Evolutionary conservation across 2,888 invertebrate species (phyloP).

Genomic region (Liodrosophila aerea): DNA sequence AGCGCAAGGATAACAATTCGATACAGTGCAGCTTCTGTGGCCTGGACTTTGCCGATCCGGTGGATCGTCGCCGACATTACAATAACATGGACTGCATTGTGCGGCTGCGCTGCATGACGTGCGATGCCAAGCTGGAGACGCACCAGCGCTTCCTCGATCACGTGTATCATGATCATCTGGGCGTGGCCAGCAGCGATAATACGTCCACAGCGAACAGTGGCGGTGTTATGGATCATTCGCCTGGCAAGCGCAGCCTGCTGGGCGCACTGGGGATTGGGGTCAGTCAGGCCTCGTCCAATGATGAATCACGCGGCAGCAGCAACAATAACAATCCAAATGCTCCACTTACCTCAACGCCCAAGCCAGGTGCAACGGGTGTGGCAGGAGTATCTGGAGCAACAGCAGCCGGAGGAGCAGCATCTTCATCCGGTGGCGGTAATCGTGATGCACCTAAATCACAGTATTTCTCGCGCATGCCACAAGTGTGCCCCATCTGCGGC

Average conservation of each 20-base stretch:
- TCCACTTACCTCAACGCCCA: conserved; percentile 53
- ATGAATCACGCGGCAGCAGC: conserved; percentile 71
- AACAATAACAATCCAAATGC: conserved; percentile 27
- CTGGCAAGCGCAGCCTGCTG: conserved; percentile 62
- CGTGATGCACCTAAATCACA: conserved; percentile 75
- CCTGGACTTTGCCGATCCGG: conserved; percentile 81
- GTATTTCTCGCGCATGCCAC: conserved; percentile 81
- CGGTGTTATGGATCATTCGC: conserved; percentile 57
- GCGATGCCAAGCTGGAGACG: conserved; percentile 81
- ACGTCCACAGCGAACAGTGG: conserved; percentile 45
- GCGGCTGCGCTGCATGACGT: conserved; percentile 81
- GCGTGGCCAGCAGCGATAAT: conserved; percentile 60
- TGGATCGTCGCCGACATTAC: conserved; percentile 81
- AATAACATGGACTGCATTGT: conserved; percentile 83
- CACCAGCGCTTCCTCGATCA: conserved; percentile 82
- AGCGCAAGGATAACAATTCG: conserved; percentile 80
- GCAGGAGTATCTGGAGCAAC: not conserved
- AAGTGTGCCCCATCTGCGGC: conserved; percentile 82
- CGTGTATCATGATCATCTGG: conserved; percentile 81
- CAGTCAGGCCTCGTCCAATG: conserved; percentile 62
- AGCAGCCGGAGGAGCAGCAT: conserved; percentile 20
- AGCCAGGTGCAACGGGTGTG: conserved; percentile 13
- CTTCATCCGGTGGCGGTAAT: conserved; percentile 24
- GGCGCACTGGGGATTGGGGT: conserved; percentile 60
- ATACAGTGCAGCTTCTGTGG: conserved; percentile 82